Conservation (phyloP, 2,113 vertebrate genomes). For the Odocoileus hemionus region DNA sequence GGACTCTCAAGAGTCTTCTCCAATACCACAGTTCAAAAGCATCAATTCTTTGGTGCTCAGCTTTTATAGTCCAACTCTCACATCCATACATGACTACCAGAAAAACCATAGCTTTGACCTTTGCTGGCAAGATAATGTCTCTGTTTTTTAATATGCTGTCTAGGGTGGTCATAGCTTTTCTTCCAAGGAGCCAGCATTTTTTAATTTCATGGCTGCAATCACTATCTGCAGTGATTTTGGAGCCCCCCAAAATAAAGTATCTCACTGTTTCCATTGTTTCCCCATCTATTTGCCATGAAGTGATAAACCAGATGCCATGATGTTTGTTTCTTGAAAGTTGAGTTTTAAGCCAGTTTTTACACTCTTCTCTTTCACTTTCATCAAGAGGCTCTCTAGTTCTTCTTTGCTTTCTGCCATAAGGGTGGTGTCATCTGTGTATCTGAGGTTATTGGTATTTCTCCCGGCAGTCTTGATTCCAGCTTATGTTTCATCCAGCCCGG, state of each 20-base stretch:
- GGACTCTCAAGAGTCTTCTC: not conserved
- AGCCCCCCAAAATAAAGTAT: not conserved
- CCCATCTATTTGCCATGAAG: not conserved
- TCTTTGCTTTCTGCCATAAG: not conserved
- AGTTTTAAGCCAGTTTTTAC: not conserved
- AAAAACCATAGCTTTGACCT: not conserved
- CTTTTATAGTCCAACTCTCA: not conserved
- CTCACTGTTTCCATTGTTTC: not conserved
- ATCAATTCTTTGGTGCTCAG: not conserved
- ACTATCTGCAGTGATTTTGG: not conserved
- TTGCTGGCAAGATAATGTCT: not conserved
- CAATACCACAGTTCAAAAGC: not conserved
- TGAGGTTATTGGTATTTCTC: not conserved
- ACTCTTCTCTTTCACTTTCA: not conserved
- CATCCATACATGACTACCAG: not conserved
- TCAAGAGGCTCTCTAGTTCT: not conserved
- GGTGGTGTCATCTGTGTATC: not conserved
- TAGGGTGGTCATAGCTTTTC: not conserved
- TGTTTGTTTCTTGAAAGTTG: not conserved
- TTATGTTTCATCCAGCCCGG: not conserved
- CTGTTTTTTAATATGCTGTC: not conserved
- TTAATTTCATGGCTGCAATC: not conserved
- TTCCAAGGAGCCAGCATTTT: not conserved
- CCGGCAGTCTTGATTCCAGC: not conserved
- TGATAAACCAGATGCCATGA: not conserved